Conservation (phyloP, 1,140 invertebrate genomes). For the Megathymus violae region DNA sequence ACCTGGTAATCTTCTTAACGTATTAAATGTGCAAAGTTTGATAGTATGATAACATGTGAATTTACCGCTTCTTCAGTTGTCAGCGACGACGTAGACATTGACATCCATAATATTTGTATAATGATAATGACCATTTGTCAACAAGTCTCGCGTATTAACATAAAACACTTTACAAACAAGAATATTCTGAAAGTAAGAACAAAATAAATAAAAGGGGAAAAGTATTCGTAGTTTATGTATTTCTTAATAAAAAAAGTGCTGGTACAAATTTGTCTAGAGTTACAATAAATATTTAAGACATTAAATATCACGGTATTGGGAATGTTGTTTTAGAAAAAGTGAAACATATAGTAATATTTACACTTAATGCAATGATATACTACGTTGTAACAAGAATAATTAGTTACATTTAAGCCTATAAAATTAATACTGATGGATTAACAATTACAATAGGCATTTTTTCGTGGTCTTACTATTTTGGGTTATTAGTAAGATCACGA, state of each 20-base stretch:
- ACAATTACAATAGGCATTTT: constrained; percentile 7
- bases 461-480: background rate
- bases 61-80: no score
- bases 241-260: constrained; percentile 34
- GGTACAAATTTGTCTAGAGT: constrained; percentile 49
- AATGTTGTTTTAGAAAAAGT: constrained; percentile 33
- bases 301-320: constrained; percentile 52
- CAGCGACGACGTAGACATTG: no score
- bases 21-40: no score
- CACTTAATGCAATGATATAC: constrained; percentile 25
- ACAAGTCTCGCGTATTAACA: no score
- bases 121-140: no score
- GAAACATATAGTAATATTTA: constrained; percentile 12
- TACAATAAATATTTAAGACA: constrained; percentile 58
- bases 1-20: no score
- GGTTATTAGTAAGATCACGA: background rate
- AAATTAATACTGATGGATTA: constrained; percentile 23
- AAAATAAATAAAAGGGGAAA: constrained; percentile 13
- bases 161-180: no score
- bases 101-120: no score
- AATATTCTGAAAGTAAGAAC: no score
- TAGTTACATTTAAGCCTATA: constrained; percentile 20
- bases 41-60: no score
- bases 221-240: constrained; percentile 28
- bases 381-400: constrained; percentile 24